These are phyloP conservation scores for Microcebus jonahi DNA, from an alignment of 2,113 vertebrate genomes.

Conservation along the genomic window DNA sequence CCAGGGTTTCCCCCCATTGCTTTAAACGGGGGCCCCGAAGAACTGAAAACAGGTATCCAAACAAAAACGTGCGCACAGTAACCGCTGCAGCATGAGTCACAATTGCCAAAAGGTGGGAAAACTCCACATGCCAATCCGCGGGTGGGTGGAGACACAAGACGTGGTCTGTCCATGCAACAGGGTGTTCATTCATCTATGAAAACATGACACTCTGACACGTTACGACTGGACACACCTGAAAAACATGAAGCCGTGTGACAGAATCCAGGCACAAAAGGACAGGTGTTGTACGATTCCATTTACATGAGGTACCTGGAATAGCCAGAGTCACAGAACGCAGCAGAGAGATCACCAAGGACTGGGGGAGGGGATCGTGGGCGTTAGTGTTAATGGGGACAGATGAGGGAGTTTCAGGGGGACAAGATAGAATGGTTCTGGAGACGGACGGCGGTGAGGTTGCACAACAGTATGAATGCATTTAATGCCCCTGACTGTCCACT, in stretches of 20 bases:
- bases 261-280: neutral
- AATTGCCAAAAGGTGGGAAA: neutral
- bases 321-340: neutral
- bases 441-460: neutral
- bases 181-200: neutral
- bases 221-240: accelerated
- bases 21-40: neutral
- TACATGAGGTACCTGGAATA: accelerated
- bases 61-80: neutral
- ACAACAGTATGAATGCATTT: neutral
- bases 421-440: neutral
- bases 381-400: too few relatives aligned
- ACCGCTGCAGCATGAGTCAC: too few relatives aligned
- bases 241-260: neutral
- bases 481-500: neutral
- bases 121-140: neutral
- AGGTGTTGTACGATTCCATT: neutral
- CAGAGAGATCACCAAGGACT: too few relatives aligned
- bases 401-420: neutral
- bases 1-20: neutral
- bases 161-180: accelerated
- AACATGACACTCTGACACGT: neutral
- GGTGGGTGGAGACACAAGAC: too few relatives aligned
- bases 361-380: neutral
- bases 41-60: neutral